Conservation (phyloP, 2,113 vertebrate species). For the Meles meles region DNA sequence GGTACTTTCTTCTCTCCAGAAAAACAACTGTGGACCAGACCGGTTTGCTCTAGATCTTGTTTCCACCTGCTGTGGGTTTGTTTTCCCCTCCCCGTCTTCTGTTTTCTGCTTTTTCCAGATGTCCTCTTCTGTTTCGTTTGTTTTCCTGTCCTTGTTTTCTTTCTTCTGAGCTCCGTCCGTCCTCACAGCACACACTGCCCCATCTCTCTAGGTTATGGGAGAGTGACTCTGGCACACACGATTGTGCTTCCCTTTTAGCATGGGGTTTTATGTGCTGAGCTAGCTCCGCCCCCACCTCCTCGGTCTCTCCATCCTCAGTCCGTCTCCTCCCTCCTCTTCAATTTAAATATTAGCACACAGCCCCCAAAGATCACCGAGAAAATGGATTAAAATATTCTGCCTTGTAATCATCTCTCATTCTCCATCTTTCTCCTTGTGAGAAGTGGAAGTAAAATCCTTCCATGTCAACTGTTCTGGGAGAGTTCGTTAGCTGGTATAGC, state of each 20-base stretch:
- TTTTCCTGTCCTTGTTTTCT: not conserved
- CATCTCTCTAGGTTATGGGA: not conserved
- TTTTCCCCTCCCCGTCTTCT: not conserved
- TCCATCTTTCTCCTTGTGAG: not conserved
- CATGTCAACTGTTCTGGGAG: not conserved
- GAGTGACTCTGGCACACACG: not conserved
- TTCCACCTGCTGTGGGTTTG: slow-evolving; percentile 57
- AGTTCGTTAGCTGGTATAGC: not conserved
- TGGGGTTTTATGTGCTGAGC: slow-evolving; percentile 44
- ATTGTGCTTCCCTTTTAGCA: not conserved
- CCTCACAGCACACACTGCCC: not conserved
- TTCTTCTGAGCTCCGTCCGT: not conserved
- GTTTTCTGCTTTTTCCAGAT: slow-evolving; percentile 23
- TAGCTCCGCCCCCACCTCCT: slow-evolving; percentile 63
- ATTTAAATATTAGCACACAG: slow-evolving; percentile 9
- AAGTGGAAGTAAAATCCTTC: slow-evolving; percentile 24
- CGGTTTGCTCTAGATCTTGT: slow-evolving; percentile 42
- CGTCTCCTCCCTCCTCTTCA: slow-evolving; percentile 19
- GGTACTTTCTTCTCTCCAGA: slow-evolving; percentile 43
- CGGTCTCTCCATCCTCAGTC: slow-evolving; percentile 40
- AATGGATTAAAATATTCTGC: not conserved
- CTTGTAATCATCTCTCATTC: not conserved
- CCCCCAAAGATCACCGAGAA: not conserved
- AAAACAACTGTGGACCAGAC: slow-evolving; percentile 34
- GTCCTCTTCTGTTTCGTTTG: not conserved